Conservation (phyloP, 1,140 invertebrate species). For the Akabosia matsudoensis region DNA sequence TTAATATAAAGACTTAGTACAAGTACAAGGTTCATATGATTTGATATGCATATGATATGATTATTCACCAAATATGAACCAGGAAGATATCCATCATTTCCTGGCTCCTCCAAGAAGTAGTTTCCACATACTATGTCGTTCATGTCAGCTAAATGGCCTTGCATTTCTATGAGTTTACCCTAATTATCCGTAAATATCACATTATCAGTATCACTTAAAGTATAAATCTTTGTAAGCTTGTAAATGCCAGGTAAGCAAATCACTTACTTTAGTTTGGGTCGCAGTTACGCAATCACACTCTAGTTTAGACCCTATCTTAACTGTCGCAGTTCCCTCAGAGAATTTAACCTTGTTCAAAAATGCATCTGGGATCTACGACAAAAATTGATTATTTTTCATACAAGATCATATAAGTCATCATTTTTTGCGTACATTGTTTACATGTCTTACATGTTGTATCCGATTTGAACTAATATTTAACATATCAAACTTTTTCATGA, state of each 20-base stretch:
- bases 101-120: too few species aligned
- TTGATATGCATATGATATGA: neutral
- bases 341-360: neutral
- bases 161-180: constrained; percentile 1
- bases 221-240: too few species aligned
- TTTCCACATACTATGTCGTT: constrained; percentile 6
- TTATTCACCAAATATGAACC: neutral
- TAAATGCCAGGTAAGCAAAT: neutral
- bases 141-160: neutral
- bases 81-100: too few species aligned
- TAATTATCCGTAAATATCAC: neutral
- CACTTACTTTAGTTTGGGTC: neutral
- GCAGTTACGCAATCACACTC: neutral
- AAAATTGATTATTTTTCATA: neutral
- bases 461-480: constrained; percentile 28
- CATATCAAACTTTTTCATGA: constrained; percentile 30
- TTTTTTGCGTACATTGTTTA: neutral
- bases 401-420: too few species aligned
- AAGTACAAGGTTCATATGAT: neutral
- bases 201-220: neutral
- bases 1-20: neutral
- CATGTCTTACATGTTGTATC: constrained; percentile 21
- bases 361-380: neutral
- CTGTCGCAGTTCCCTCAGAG: neutral
- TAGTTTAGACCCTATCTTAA: neutral